A percentile compares a stretch with the other conserved stretches of the same genome.
phyloP scores from a whole-genome alignment of 2,797 vertebrate genomes.

The Danio tinwini region DNA sequence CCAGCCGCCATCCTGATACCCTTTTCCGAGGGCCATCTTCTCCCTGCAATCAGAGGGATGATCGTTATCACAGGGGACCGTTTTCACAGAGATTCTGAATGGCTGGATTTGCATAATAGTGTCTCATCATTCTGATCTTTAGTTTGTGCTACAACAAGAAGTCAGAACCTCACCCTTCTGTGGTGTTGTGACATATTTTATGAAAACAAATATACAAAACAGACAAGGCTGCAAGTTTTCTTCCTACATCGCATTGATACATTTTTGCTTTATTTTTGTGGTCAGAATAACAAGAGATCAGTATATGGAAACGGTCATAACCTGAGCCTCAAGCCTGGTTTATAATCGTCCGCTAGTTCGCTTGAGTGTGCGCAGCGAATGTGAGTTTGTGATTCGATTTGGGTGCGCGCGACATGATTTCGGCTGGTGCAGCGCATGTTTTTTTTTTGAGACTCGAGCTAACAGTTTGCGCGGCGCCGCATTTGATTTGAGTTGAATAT shows the following conservation, averaged over 20 bases:
- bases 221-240: background rate
- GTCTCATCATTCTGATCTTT: slow-evolving; percentile 91
- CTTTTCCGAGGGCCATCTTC: slow-evolving; percentile 49
- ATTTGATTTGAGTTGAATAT: too few relatives aligned
- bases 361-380: too few relatives aligned
- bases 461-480: too few relatives aligned
- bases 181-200: background rate
- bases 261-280: background rate
- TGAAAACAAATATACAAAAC: background rate
- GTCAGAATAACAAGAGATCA: too few relatives aligned
- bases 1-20: slow-evolving; percentile 44
- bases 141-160: slow-evolving; percentile 87
- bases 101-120: slow-evolving; percentile 95
- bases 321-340: too few relatives aligned
- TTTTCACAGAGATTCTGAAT: slow-evolving; percentile 33
- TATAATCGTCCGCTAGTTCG: too few relatives aligned
- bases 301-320: too few relatives aligned
- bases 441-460: too few relatives aligned
- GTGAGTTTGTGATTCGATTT: too few relatives aligned
- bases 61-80: slow-evolving; percentile 83
- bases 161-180: slow-evolving; percentile 73
- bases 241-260: background rate
- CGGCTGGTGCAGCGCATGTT: too few relatives aligned
- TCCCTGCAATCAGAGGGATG: slow-evolving; percentile 94
- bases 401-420: too few relatives aligned